Percentiles rank a stretch among this genome's conserved stretches.
Evolutionary conservation across 2,113 vertebrate species (phyloP).

Genomic region (Nycticorax nycticorax): DNA sequence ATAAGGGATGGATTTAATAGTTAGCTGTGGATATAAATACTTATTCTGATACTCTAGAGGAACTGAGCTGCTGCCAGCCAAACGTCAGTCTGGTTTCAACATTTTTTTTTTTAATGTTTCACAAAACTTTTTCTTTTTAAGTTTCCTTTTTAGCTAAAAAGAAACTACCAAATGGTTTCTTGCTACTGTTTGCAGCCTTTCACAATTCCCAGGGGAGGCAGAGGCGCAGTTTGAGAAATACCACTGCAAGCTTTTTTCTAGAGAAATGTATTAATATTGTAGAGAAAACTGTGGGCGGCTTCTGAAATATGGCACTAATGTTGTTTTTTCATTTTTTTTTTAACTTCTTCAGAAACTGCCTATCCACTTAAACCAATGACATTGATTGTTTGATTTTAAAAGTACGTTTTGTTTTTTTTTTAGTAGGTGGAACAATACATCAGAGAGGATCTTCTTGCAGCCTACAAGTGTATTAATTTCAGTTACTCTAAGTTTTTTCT

Average conservation of each 20-base stretch:
- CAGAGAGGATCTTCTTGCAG: neutral
- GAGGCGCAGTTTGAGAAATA: conserved; percentile 15
- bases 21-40: neutral
- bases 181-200: conserved; percentile 34
- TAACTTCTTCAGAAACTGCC: neutral
- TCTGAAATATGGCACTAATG: neutral
- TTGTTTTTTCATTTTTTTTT: neutral
- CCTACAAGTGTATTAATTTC: neutral
- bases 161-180: neutral
- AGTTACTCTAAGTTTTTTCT: neutral
- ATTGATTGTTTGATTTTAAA: neutral
- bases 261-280: conserved; percentile 1
- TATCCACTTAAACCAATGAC: neutral
- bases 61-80: neutral
- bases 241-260: neutral
- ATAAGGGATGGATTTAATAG: neutral
- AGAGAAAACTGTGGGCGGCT: neutral
- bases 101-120: neutral
- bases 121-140: neutral
- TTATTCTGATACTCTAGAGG: neutral
- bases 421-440: neutral
- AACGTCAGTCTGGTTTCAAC: neutral
- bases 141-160: conserved; percentile 14
- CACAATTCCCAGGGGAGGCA: neutral
- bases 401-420: neutral